Evolutionary conservation across 2,113 vertebrate species (phyloP).

Genomic region (Mellivora capensis): DNA sequence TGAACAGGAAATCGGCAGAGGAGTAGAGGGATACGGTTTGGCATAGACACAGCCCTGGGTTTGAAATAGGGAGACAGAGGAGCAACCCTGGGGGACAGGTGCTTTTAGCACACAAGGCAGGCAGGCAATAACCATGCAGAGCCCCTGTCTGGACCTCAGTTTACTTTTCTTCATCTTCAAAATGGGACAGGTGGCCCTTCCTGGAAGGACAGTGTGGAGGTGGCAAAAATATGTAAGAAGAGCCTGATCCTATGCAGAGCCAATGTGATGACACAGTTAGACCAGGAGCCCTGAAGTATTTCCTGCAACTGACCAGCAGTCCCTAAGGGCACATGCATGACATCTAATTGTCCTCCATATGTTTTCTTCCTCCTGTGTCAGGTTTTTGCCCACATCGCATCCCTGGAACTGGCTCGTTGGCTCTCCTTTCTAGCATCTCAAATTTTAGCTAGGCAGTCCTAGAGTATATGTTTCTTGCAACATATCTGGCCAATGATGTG

Average conservation of each 20-base stretch:
- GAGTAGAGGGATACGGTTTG: rapidly evolving
- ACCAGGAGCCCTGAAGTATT: rapidly evolving
- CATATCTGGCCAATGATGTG: background rate
- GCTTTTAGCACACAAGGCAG: rapidly evolving
- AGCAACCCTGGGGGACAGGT: too few species aligned
- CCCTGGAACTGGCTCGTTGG: rapidly evolving
- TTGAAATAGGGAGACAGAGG: background rate
- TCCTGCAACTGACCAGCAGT: background rate
- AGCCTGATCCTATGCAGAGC: rapidly evolving
- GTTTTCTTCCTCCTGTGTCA: rapidly evolving
- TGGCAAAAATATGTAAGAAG: background rate
- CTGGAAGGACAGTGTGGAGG: background rate
- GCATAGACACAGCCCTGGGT: rapidly evolving
- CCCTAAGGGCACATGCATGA: rapidly evolving
- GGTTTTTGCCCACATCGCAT: too few species aligned
- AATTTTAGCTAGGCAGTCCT: background rate
- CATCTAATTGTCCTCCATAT: background rate
- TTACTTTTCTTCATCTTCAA: background rate
- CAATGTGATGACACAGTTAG: rapidly evolving
- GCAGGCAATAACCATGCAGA: rapidly evolving
- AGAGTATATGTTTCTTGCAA: background rate
- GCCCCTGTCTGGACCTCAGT: background rate
- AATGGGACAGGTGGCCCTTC: background rate
- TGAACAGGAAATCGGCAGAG: rapidly evolving
- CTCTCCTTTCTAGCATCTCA: background rate